Conservation (phyloP, 2,888 invertebrate species). For the Bugulina stolonifera region DNA sequence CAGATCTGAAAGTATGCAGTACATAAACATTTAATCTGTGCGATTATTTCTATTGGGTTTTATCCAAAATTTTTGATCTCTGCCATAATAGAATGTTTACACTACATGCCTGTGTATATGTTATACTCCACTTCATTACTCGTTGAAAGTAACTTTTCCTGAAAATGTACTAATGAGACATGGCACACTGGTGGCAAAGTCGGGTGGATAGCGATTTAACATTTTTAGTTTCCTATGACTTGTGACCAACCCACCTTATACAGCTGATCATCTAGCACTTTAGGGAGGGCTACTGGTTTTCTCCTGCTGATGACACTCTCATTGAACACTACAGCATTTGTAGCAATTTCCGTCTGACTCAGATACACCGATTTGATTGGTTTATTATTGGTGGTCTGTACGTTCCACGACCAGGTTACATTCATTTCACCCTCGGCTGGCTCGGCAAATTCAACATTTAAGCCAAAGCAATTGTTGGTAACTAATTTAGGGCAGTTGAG, state of each 20-base stretch:
- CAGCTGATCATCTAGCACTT: not conserved
- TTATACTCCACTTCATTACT: no score
- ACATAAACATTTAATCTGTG: no score
- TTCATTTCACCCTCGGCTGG: not conserved
- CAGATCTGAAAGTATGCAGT: constrained; percentile 20
- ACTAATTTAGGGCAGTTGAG: not conserved
- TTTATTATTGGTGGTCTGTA: not conserved
- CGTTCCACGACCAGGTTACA: not conserved
- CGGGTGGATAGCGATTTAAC: no score
- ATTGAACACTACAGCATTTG: not conserved
- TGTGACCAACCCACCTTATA: not conserved
- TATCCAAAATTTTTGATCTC: no score
- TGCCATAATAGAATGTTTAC: no score
- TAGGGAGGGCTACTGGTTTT: not conserved
- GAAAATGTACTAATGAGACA: no score
- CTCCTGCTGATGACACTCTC: not conserved
- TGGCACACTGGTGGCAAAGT: no score
- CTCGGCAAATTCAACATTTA: not conserved
- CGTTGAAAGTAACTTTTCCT: no score
- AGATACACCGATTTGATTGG: not conserved
- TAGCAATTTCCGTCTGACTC: not conserved
- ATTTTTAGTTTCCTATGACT: not conserved
- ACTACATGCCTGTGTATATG: no score
- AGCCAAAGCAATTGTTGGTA: constrained; percentile 9
- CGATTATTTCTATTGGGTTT: no score